These are phyloP conservation scores for Gnathonemus echidnorhynchus DNA, from an alignment of 2,113 vertebrate species.

Conservation along the genomic window DNA sequence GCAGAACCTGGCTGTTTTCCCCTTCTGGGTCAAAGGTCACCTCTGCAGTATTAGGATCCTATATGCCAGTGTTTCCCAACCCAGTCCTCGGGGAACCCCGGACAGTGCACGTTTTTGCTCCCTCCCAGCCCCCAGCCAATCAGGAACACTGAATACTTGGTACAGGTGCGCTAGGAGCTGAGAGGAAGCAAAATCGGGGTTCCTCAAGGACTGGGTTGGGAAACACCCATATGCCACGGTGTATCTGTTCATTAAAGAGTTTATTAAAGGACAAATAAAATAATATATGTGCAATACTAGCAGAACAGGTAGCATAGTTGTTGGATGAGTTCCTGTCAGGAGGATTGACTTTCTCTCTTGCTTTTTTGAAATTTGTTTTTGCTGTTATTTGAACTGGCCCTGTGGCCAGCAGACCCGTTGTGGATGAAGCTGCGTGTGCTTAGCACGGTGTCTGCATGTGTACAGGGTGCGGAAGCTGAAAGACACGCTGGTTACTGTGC, in stretches of 20 bases:
- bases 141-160: no score
- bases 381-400: neutral
- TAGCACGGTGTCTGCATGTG: neutral
- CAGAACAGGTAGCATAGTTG: neutral
- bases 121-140: no score
- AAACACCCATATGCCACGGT: neutral
- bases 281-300: neutral
- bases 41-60: neutral
- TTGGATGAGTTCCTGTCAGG: neutral
- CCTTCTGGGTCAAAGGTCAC: neutral
- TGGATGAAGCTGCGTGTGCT: conserved; percentile 22
- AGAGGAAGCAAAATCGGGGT: no score
- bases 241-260: neutral
- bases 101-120: no score
- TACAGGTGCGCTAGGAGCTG: no score
- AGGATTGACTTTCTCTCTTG: neutral
- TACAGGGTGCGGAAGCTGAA: conserved; percentile 90
- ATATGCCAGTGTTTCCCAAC: neutral
- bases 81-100: no score
- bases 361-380: neutral
- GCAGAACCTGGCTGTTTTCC: neutral
- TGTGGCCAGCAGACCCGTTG: neutral
- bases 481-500: conserved; percentile 84
- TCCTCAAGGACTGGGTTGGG: no score
- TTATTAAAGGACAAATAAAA: neutral